These are phyloP conservation scores for Eupithecia subumbrata DNA, from an alignment of 2,888 invertebrate genomes.

Conservation along the genomic window DNA sequence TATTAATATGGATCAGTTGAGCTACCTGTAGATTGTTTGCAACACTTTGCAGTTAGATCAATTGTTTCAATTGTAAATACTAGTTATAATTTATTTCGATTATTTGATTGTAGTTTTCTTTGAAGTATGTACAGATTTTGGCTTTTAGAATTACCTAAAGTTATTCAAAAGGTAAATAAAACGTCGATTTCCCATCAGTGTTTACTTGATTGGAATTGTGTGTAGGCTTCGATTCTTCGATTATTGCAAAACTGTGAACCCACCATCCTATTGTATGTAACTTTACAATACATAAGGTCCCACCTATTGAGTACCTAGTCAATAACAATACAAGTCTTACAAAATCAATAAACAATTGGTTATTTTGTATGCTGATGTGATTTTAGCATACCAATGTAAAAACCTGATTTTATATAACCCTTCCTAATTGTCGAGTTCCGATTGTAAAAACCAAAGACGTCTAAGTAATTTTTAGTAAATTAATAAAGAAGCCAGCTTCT, in stretches of 20 bases:
- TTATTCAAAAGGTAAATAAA: background rate
- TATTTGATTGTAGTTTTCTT: no score
- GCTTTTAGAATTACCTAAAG: background rate
- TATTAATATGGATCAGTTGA: no score
- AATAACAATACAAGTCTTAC: conserved; percentile 20
- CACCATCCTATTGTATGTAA: conserved; percentile 17
- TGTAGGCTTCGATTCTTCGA: conserved; percentile 13
- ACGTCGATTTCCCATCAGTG: background rate
- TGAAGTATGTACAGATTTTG: background rate
- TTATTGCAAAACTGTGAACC: conserved; percentile 23
- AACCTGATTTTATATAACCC: background rate
- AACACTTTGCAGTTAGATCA: no score
- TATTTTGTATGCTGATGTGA: conserved; percentile 18
- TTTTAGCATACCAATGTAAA: conserved; percentile 9
- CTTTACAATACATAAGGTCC: conserved; percentile 14
- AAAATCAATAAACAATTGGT: conserved; percentile 26
- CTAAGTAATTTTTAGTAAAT: background rate
- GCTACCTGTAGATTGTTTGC: no score
- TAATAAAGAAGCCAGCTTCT: background rate
- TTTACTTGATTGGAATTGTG: background rate
- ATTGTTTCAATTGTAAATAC: no score
- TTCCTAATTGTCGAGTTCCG: background rate
- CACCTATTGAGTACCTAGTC: conserved; percentile 10
- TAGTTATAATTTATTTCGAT: no score
- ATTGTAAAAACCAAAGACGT: background rate